Evolutionary conservation across 2,888 invertebrate species (phyloP).

Genomic region (Schizotus pectinicornis): DNA sequence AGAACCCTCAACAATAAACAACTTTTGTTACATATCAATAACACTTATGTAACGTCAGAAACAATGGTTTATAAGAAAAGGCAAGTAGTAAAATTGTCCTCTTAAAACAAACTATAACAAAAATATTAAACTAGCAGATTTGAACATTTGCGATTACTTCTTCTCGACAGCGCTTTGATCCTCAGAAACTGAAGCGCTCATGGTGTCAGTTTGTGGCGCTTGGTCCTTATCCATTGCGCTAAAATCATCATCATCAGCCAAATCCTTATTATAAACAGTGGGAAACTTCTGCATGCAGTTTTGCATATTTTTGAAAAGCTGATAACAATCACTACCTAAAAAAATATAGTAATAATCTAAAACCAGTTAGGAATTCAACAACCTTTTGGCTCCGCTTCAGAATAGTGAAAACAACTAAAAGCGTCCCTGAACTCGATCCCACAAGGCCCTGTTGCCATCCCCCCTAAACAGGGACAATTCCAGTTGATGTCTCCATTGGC

Average conservation of each 20-base stretch:
- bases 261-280: constrained; percentile 78
- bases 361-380: not conserved
- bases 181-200: not conserved
- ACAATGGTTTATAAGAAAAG: constrained; percentile 5
- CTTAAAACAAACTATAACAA: not conserved
- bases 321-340: constrained; percentile 80
- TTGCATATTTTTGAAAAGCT: constrained; percentile 89
- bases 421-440: constrained; percentile 92
- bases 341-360: constrained; percentile 19
- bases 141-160: not conserved
- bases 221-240: constrained; percentile 32
- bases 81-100: not conserved
- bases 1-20: too few relatives aligned
- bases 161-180: not conserved
- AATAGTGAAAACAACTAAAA: constrained; percentile 94
- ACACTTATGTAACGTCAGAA: constrained; percentile 18
- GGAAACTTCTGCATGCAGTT: constrained; percentile 89
- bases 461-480: constrained; percentile 96
- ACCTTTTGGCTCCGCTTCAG: constrained; percentile 88
- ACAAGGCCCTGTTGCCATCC: constrained; percentile 97
- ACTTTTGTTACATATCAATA: constrained; percentile 15
- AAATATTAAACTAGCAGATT: not conserved
- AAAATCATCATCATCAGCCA: constrained; percentile 68
- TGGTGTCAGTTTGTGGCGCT: not conserved
- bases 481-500: constrained; percentile 92